Base-by-base conservation (phyloP, 37 sponge, comb jelly and placozoan species). In the Geodia barretti region DNA sequence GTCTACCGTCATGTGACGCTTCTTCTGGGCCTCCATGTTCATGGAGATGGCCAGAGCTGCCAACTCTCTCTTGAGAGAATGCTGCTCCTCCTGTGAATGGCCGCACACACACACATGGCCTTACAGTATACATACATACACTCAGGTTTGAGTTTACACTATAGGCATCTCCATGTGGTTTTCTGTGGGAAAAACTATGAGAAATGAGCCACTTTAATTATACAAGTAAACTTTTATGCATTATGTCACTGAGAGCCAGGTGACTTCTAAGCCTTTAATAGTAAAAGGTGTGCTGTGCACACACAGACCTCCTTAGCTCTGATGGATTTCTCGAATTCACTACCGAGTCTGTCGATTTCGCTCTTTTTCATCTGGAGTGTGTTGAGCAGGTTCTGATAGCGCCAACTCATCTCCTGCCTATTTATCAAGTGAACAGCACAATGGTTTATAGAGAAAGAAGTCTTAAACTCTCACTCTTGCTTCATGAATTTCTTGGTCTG, bases 11-110 rank as follows among this genome's bases (percentile, higher is more conserved):
- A 60, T 17, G 24, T 80, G 39, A 23, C 73, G 68, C 38, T 17
- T 84, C 89, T 88, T 91, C 31, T 87, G 85, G 0, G 92, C 83
- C 77, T 94, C 95, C 92, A 91, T 94, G 78, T 94, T 94, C 47
- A 91, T 62, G 14, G 89, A 41, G 62, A 94, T 88, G 63, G 95
- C 88, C 28, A 94, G 38, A 4, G 63, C 30, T 0, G 92, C 89
- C 42, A 94, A 74, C 65, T 91, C 70, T 75, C 91, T 73, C 71
- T 91, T 90, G 41, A 94, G 42, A 3, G 30, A 32, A 25, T 73
- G 66, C 38, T 94, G 89, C 75, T 94, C 95, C 33, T 88, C 89
- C 87, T 92, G 41, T 26, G 43, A 8, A 21, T n/a, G 1, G 24
- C n/a, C n/a, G n/a, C n/a, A n/a, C n/a, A n/a, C n/a, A n/a, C n/a